Evolutionary conservation across 1,140 invertebrate species (phyloP).

Genomic region (Oncopeltus fasciatus): DNA sequence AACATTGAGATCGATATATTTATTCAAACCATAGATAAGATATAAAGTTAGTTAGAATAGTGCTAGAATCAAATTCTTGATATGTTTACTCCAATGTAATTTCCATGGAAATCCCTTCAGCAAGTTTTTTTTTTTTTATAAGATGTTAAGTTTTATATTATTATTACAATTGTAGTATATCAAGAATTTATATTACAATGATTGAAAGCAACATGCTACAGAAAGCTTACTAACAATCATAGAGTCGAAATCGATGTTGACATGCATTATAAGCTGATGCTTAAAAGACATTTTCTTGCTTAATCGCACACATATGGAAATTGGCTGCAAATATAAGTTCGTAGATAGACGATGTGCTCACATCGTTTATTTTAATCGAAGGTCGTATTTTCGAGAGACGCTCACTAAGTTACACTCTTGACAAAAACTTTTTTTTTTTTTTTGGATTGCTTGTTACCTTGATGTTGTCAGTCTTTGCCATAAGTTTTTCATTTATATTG

Average conservation of each 20-base stretch:
- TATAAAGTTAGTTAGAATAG: constrained; percentile 5
- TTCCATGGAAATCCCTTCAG: constrained; percentile 18
- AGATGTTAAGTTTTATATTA: neutral
- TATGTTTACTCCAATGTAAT: neutral
- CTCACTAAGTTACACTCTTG: constrained; percentile 10
- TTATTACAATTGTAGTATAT: neutral
- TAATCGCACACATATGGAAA: neutral
- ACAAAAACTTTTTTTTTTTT: constrained; percentile 5
- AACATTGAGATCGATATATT: constrained; percentile 16
- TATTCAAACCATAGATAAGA: constrained; percentile 15
- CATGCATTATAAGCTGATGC: neutral
- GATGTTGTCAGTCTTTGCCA: constrained; percentile 16
- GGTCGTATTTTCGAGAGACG: neutral
- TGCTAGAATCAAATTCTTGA: constrained; percentile 7
- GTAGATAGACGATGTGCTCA: neutral
- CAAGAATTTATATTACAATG: constrained; percentile 9
- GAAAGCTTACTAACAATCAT: constrained; percentile 4
- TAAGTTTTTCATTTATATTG: constrained; percentile 5
- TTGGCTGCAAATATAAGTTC: neutral
- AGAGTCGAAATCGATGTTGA: constrained; percentile 12
- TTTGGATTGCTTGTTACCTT: constrained; percentile 20
- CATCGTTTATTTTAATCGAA: neutral
- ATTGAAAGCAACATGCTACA: neutral
- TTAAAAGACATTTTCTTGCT: neutral
- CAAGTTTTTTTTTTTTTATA: neutral